Base-by-base conservation (phyloP, 2,888 invertebrate genomes). In the Agrochola lota region DNA sequence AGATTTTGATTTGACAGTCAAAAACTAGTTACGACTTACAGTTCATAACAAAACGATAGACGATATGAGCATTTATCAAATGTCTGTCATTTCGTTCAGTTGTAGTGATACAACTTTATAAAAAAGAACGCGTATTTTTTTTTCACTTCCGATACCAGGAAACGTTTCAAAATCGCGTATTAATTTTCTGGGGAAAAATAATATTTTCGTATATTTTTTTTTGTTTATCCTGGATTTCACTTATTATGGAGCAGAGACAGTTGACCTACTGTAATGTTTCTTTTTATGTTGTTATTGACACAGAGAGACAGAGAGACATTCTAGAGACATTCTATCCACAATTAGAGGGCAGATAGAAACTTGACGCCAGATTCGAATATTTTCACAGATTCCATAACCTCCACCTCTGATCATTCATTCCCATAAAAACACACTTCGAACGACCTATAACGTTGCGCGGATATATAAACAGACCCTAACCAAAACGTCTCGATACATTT, bases 401-500 rank as follows among this genome's bases (percentile, higher is more conserved):
- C 30, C 77, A 78, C 46, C 43, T 57, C 46, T 26, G 43, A 74
- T 67, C 40, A 67, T 80, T 26, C 0, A 17, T 69, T 69, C 63
- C 26, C 63, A 69, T 63, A 80, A 80, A 80, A 80, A 64, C n/a
- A 49, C 49, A 81, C 67, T 73, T 43, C 35, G 0, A 64, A 82
- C 55, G 67, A 78, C 74, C 60, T 52, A 63, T 30, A 74, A 52
- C 64, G 26, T 43, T n/a, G 20, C 52, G 11, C 35, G 59, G 43
- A 64, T 35, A 78, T 75, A n/a, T n/a, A 77, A 68, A 82, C 67
- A 80, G 60, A 20, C 69, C 74, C 67, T 74, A 80, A 80, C 67
- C 59, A 74, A 80, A 80, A 78, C 66, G 80, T 82, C 85, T 62
- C 79, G 71, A 87, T 76, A 85, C 84, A 80, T 85, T 84, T 84